Percentiles rank a stretch among this genome's conserved stretches.
These are phyloP conservation scores for Micrasema longulum DNA, from an alignment of 1,140 invertebrate genomes.

Conservation along the genomic window DNA sequence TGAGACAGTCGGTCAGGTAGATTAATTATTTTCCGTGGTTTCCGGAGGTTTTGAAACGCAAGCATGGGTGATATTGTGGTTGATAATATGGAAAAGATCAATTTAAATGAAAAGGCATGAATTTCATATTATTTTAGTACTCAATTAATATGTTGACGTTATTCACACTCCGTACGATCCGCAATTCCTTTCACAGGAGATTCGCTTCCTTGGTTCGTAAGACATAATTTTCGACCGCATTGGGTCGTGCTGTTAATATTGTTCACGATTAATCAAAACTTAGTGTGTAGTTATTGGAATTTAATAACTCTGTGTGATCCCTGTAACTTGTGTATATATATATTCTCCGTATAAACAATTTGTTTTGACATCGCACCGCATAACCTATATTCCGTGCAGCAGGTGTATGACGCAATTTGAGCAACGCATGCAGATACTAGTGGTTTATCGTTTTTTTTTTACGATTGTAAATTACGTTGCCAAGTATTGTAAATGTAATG, in stretches of 20 bases:
- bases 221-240: slow-evolving; percentile 60
- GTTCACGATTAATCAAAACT: slow-evolving; percentile 19
- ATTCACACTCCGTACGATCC: slow-evolving; percentile 67
- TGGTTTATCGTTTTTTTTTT: background rate
- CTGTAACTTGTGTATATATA: background rate
- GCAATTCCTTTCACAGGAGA: slow-evolving; percentile 64
- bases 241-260: slow-evolving; percentile 33
- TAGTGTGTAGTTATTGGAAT: slow-evolving; percentile 10
- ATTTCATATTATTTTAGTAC: slow-evolving; percentile 64
- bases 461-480: too few relatives aligned
- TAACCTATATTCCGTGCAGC: slow-evolving; percentile 23
- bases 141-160: slow-evolving; percentile 66
- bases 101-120: slow-evolving; percentile 77
- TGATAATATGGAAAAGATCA: slow-evolving; percentile 69
- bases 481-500: too few relatives aligned
- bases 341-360: background rate
- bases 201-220: slow-evolving; percentile 72
- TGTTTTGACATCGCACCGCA: slow-evolving; percentile 24
- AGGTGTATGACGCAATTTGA: slow-evolving; percentile 44
- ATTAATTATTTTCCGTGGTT: slow-evolving; percentile 12
- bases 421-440: slow-evolving; percentile 20
- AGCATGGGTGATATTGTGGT: slow-evolving; percentile 69
- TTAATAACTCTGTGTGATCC: slow-evolving; percentile 16
- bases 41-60: slow-evolving; percentile 36
- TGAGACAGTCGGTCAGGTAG: too few relatives aligned